Percentiles rank a stretch among this genome's conserved stretches.
These are phyloP conservation scores for Xestia rhomboidea DNA, from an alignment of 2,888 invertebrate genomes.

Conservation along the genomic window DNA sequence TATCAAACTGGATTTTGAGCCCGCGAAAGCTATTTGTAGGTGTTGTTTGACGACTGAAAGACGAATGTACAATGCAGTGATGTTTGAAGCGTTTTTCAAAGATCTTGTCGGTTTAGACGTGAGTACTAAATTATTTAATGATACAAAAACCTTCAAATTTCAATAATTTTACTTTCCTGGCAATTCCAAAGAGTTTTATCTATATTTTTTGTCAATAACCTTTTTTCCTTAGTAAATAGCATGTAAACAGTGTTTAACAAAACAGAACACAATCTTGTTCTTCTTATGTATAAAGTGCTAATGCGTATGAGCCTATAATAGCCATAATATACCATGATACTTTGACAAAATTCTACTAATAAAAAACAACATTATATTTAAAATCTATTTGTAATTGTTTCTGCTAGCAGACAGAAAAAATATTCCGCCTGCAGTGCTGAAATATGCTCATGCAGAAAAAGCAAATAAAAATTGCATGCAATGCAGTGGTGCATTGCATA, in stretches of 20 bases:
- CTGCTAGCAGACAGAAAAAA: neutral
- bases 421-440: no score
- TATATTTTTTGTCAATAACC: neutral
- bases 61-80: constrained; percentile 70
- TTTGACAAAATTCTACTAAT: neutral
- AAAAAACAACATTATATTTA: neutral
- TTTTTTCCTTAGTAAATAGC: neutral
- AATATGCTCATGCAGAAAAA: no score
- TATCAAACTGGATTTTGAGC: constrained; percentile 69
- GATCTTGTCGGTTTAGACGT: constrained; percentile 82
- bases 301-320: neutral
- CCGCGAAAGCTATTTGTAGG: constrained; percentile 76
- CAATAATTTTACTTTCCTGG: neutral
- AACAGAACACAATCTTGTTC: neutral
- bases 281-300: neutral
- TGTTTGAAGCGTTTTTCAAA: constrained; percentile 70
- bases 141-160: neutral
- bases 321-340: neutral
- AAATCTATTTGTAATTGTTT: no score
- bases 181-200: neutral
- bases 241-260: neutral
- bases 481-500: no score
- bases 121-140: constrained; percentile 64
- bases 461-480: no score
- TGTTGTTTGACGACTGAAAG: constrained; percentile 81